phyloP scores from a whole-genome alignment of 23 tunicate species.

The Aplidium turbinatum region DNA sequence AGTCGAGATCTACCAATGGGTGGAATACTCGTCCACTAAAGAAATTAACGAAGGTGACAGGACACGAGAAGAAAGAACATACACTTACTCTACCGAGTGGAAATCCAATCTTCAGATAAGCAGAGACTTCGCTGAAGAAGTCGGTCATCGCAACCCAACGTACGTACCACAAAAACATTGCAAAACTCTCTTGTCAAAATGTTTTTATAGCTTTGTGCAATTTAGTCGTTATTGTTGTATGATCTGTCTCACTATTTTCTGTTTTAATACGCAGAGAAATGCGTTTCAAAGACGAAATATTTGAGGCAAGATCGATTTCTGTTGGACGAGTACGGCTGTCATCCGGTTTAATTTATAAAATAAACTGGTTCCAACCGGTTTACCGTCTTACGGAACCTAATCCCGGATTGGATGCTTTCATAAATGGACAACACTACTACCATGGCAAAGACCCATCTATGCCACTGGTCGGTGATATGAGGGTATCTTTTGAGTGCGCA shows the following conservation, averaged over 20 bases:
- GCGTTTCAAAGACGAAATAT: constrained; percentile 1
- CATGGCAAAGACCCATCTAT: constrained; percentile 42
- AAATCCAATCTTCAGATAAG: constrained; percentile 31
- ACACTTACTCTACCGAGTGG: constrained; percentile 76
- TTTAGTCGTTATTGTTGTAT: no score
- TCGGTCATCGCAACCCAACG: constrained; percentile 77
- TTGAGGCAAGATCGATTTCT: constrained; percentile 13
- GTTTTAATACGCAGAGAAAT: constrained; percentile 49
- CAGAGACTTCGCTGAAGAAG: constrained; percentile 70
- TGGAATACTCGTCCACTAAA: constrained; percentile 57
- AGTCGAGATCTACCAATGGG: constrained; percentile 87
- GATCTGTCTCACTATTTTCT: no score
- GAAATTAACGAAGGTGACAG: constrained; percentile 60
- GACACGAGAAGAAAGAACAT: constrained; percentile 55
- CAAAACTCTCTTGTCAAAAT: no score
- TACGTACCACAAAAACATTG: no score
- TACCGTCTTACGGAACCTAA: constrained; percentile 29
- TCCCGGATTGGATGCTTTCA: not conserved
- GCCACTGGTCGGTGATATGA: constrained; percentile 64
- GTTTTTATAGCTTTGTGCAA: no score
- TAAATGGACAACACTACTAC: constrained; percentile 42
- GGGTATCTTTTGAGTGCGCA: constrained; percentile 57
- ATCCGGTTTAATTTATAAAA: constrained; percentile 17
- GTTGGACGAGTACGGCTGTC: constrained; percentile 44
- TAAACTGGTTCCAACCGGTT: constrained; percentile 46